Base-by-base conservation (phyloP, 92 coral and sea anemone genomes). In the Phymanthus crucifer region DNA sequence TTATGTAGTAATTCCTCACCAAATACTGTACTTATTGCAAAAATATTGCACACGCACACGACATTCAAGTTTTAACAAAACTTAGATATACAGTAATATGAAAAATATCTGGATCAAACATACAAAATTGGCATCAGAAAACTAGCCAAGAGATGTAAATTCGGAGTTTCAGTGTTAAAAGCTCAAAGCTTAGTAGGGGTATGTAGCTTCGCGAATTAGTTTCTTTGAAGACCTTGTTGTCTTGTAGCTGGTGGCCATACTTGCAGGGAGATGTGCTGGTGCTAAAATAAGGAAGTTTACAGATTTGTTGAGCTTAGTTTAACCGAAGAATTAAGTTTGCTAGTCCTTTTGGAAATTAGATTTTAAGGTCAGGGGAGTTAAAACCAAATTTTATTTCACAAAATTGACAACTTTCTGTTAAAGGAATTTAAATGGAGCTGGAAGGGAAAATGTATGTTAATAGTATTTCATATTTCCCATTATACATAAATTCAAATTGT, bases 221-320 rank as follows among this genome's bases (percentile, higher is more conserved):
- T 92, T 89, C 98, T 95, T 95, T 87, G 93, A 82, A 37, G 97
- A 88, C 40, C 98, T 91, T 14, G 98, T 83, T 14, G 92, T 88
- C 97, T 92, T 92, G 94, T 86, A 92, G 47, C 87, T 85, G 71
- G 94, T 82, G 73, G 90, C 85, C 73, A 91, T 72, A 48, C 84
- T 90, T 38, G 87, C 90, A 56, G 87, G 87, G 74, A 89, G 88
- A 64, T 92, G 89, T 80, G 88, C 91, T 65, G 97, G 94, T 61
- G 97, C 97, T 92, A 92, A 66, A 92, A 92, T 83, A 90, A 89
- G 94, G 88, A 89, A 82, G 77, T 78, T 86, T 79, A 69, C 32
- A 78, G 36, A 75, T 75, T 47, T 31, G 16, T 73, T 73, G 68
- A 61, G 68, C 68, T 61, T 70, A 70, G 52, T 13, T 70, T 32